Evolutionary conservation across 1,140 invertebrate genomes (phyloP), one percentile per base, ranked within the genome.

Genomic region (Stenopsyche tienmushanensis): DNA sequence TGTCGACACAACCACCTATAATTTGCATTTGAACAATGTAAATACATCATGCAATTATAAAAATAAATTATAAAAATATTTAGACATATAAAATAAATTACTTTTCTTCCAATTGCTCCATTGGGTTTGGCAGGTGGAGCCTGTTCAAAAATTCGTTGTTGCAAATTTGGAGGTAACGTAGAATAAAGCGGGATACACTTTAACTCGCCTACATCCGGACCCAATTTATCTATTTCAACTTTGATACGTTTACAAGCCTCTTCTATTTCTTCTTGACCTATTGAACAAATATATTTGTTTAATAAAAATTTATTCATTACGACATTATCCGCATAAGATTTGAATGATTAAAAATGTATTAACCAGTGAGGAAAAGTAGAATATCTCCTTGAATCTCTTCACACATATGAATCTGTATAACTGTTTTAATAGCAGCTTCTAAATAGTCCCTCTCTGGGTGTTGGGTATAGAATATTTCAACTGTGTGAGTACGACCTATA

Each of bases 141-240:
- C 3, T 95, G 85, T 74, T 99, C 98, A 74, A 99, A 99, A 71
- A 99, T 99, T 66, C 94, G 81, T 75, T 99, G 97, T 74, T 99
- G 98, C 47, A 98, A 82, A 79, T 96, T 96, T 0, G 98, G 98
- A 0, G 98, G 98, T 29, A 99, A 78, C 0, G 98, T 99, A 0
- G 97, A 99, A 80, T 99, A 99, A 2, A 99, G 77, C 0, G 98
- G 98, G 78, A 99, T 99, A 80, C 97, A 99, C 77, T 97, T 98
- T 20, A 99, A 78, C 77, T 99, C 96, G 0, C 97, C 97, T 44
- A 97, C 92, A 75, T 99, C 96, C 0, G 94, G 90, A 0, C 96
- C 97, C 8, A 99, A 79, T 80, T 97, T 98, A 73, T 99, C 95
- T 66, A 99, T 90, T 83, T 99, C 97, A 29, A 94, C 80, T 78